Base-by-base conservation (phyloP, 2,797 vertebrate genomes). In the Pipistrellus nathusii region DNA sequence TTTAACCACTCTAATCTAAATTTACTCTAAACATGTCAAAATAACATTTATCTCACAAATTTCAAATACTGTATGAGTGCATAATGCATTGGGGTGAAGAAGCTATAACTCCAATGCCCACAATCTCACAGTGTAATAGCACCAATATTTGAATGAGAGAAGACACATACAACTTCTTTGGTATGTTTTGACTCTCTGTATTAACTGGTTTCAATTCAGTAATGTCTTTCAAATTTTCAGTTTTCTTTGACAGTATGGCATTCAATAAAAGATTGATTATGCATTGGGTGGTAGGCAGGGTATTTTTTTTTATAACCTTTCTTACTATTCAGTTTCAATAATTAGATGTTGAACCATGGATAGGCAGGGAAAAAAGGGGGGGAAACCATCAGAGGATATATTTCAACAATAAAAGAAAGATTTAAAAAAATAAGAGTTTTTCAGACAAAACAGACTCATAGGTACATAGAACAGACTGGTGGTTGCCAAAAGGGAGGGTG, bases 271-370 rank as follows among this genome's bases (percentile, higher is more conserved):
- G 27, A 38, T 11, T 59, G 80, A 71, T 46, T 64, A 57, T 72
- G 14, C 41, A 32, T 2, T 59, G 44, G 17, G 9, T 53, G 4
- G 14, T 41, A 84, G 30, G n/a, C 5, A 41, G 3, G 35, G 3
- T 44, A 6, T 62, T 62, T 86, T 86, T 53, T 88, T 46, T 6
- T 14, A 69, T 90, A 71, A 68, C 1, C 10, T 77, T 90, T 84
- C 35, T 78, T 76, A 62, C 35, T 77, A 6, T 91, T 62, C 3
- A 30, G n/a, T 88, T 96, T 93, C n/a, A 75, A 38, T 85, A 48
- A 81, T 76, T 69, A 51, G 30, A 75, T 73, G 15, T 0, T 64
- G 44, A 62, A 57, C 21, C 64, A 64, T 55, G 27, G 18, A 78
- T 35, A 78, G 53, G 41, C 32, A 23, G 17, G 2, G 23, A 57